Conservation (phyloP, 2,888 invertebrate genomes). For the Mantis religiosa region DNA sequence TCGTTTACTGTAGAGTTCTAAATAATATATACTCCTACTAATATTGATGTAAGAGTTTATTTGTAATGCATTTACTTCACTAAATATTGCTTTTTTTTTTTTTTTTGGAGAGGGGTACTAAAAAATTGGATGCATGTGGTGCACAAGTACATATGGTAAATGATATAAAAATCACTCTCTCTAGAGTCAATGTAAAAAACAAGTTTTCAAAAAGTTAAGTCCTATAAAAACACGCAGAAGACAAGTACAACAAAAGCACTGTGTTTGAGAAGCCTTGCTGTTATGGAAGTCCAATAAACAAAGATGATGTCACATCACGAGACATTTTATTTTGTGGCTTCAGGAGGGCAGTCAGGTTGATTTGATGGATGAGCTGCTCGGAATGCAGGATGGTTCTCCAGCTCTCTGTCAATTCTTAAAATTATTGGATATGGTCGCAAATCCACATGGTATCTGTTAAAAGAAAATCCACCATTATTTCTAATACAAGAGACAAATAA, state of each 20-base stretch:
- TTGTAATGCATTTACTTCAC: too few species aligned
- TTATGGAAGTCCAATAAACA: constrained; percentile 14
- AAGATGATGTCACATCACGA: not conserved
- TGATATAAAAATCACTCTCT: not conserved
- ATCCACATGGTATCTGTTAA: constrained; percentile 82
- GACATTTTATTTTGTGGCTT: constrained; percentile 68
- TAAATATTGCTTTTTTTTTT: too few species aligned
- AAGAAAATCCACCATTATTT: not conserved
- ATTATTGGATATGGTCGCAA: constrained; percentile 86
- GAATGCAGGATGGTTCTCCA: constrained; percentile 86
- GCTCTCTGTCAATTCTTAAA: constrained; percentile 76
- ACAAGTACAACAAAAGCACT: not conserved
- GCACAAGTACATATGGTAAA: not conserved
- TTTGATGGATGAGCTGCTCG: constrained; percentile 84
- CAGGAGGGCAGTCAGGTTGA: constrained; percentile 93
- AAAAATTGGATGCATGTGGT: too few species aligned
- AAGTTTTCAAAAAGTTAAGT: not conserved
- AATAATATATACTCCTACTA: too few species aligned
- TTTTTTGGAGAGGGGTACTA: too few species aligned
- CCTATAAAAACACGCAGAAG: not conserved
- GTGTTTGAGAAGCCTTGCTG: constrained; percentile 9
- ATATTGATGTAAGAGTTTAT: too few species aligned
- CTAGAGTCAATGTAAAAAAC: not conserved
- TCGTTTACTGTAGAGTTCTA: too few species aligned
- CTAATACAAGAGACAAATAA: not conserved